Evolutionary conservation across 2,888 invertebrate species (phyloP), one percentile per base, ranked within the genome.

Genomic region (Anoncus sp.): DNA sequence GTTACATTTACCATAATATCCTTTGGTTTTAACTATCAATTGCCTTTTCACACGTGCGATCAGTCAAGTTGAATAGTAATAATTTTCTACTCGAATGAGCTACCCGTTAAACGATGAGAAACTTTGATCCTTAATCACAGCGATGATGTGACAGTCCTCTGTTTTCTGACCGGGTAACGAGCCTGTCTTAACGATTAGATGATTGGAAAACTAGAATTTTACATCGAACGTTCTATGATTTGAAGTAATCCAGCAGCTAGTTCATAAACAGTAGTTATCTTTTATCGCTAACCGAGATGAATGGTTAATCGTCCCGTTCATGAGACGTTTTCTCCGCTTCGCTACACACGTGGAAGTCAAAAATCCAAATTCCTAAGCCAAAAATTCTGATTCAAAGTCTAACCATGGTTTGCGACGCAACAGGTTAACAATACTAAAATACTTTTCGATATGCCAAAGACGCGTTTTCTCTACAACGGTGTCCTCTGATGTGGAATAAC

Each of bases 1-100:
- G 49, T 62, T 62, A n/a, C 20, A 65, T 27, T 18, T 49, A 55
- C 24, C 24, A 38, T 51, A 65, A 51, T 51, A 57, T n/a, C 38
- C 24, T n/a, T 20, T 49, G 35, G 35, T 18, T 69, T 24, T 40
- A 20, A 53, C 16, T 22, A 62, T 40, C 24, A 47, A 16, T 49
- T n/a, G 40, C 18, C 47, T n/a, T 45, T 27, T 9, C 45, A 18
- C 18, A 43, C 20, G 31, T 55, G 12, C 20, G 4, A 43, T 43
- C n/a, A 45, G 43, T 20, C 7, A 5, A 31, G 24, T 27, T 35
- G 14, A 51, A 51, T n/a, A 53, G 31, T 18, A 27, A 51, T 40
- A 31, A 65, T 38, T 9, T 2, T 60, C 22, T 27, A 60, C 43
- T 16, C 45, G 45, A 45, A 45, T 45, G 10, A 45, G 16, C 16